Percentiles rank a stretch among this genome's conserved stretches.
These are phyloP conservation scores for Eubucco bourcierii DNA, from an alignment of 2,113 vertebrate species.

Conservation along the genomic window DNA sequence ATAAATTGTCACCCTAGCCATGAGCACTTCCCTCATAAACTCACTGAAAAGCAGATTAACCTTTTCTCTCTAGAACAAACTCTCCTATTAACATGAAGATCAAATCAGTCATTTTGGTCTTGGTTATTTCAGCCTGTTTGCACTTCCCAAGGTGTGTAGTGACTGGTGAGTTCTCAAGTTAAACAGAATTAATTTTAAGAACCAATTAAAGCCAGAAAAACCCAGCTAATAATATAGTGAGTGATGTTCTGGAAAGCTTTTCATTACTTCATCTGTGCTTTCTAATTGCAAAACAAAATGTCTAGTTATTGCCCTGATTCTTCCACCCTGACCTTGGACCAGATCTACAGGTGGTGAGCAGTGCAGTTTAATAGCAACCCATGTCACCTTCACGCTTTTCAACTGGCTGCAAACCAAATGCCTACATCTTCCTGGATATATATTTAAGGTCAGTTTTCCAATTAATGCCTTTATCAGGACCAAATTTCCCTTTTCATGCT, in stretches of 20 bases:
- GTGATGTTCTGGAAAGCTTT: constrained; percentile 62
- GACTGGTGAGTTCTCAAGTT: constrained; percentile 53
- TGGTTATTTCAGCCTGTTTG: constrained; percentile 45
- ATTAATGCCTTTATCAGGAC: neutral
- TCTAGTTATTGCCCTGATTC: neutral
- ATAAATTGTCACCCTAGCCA: constrained; percentile 69
- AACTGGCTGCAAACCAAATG: neutral
- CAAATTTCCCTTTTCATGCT: neutral
- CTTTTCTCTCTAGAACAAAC: constrained; percentile 71
- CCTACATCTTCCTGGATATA: neutral
- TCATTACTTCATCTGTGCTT: neutral
- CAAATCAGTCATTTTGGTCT: constrained; percentile 64
- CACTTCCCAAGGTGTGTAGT: constrained; percentile 52
- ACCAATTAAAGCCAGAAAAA: constrained; percentile 47
- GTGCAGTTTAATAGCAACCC: neutral
- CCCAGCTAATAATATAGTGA: neutral
- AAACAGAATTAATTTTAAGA: constrained; percentile 70
- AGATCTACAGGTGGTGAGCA: neutral
- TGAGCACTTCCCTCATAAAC: constrained; percentile 63
- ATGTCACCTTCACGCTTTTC: neutral
- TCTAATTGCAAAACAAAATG: constrained; percentile 21
- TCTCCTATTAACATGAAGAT: constrained; percentile 76
- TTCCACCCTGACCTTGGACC: neutral
- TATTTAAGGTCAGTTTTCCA: neutral
- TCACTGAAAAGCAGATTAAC: constrained; percentile 79